Percentiles rank a stretch among this genome's conserved stretches.
phyloP scores from a whole-genome alignment of 2,888 invertebrate genomes.

The Sinohyriopsis cumingii region DNA sequence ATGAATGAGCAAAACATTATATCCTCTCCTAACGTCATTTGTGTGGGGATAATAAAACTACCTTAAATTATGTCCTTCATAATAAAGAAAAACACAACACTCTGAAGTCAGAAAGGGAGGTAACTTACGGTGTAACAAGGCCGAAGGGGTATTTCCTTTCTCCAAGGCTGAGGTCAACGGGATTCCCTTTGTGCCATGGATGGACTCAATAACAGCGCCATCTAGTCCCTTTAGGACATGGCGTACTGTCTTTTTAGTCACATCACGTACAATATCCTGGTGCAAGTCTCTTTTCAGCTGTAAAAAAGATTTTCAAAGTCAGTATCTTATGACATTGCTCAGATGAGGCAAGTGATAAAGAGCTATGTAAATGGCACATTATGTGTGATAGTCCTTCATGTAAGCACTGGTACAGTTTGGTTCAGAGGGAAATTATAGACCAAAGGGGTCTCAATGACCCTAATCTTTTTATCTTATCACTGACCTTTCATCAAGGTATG shows the following conservation, averaged over 20 bases:
- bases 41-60: too few species aligned
- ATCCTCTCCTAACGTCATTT: too few species aligned
- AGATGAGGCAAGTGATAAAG: not conserved
- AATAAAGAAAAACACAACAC: too few species aligned
- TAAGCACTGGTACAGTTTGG: not conserved
- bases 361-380: not conserved
- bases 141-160: not conserved
- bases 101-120: not conserved
- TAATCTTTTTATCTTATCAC: too few species aligned
- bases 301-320: conserved; percentile 7
- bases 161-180: conserved; percentile 8
- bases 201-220: conserved; percentile 53
- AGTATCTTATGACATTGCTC: not conserved
- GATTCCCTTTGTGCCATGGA: conserved; percentile 29
- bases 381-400: too few species aligned
- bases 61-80: too few species aligned
- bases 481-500: too few species aligned
- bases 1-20: too few species aligned
- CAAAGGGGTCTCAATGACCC: too few species aligned
- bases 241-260: conserved; percentile 57
- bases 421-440: too few species aligned
- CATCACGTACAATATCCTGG: conserved; percentile 57
- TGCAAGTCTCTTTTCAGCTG: conserved; percentile 62
- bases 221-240: conserved; percentile 58
- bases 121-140: conserved; percentile 15